phyloP scores from a whole-genome alignment of 2,888 invertebrate species.

The Arge pagana region DNA sequence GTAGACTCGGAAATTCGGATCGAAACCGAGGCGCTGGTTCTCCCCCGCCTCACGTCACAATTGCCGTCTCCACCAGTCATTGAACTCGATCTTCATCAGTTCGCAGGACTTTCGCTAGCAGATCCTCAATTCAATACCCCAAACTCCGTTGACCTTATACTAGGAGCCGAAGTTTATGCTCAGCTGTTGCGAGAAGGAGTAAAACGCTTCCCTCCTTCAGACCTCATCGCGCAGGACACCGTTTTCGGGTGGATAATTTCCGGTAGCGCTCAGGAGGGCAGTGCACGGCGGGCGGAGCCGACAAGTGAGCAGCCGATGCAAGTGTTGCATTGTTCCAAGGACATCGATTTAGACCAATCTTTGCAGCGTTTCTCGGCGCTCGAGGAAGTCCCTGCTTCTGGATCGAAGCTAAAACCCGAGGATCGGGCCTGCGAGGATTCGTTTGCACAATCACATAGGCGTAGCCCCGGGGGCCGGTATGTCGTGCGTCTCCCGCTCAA shows the following conservation, averaged over 20 bases:
- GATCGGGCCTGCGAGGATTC: slow-evolving; percentile 11
- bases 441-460: slow-evolving; percentile 5
- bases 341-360: neutral
- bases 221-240: slow-evolving; percentile 25
- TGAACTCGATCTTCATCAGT: neutral
- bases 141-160: slow-evolving; percentile 19
- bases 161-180: slow-evolving; percentile 26
- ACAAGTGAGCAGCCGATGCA: neutral
- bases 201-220: neutral
- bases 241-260: slow-evolving; percentile 27
- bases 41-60: slow-evolving; percentile 15
- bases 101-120: slow-evolving; percentile 4
- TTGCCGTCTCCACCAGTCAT: slow-evolving; percentile 12
- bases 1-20: slow-evolving; percentile 10
- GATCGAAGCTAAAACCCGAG: slow-evolving; percentile 3
- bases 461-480: slow-evolving; percentile 4
- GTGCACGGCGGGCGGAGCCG: slow-evolving; percentile 14
- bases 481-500: slow-evolving; percentile 3
- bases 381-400: slow-evolving; percentile 11
- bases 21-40: slow-evolving; percentile 16
- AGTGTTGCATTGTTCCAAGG: neutral
- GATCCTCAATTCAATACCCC: slow-evolving; percentile 14
- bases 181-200: slow-evolving; percentile 21
- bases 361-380: slow-evolving; percentile 17
- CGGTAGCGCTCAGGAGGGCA: neutral